A percentile compares a stretch with the other conserved stretches of the same genome.
Evolutionary conservation across 2,888 invertebrate species (phyloP).

Genomic region (Brachylomia viminalis): DNA sequence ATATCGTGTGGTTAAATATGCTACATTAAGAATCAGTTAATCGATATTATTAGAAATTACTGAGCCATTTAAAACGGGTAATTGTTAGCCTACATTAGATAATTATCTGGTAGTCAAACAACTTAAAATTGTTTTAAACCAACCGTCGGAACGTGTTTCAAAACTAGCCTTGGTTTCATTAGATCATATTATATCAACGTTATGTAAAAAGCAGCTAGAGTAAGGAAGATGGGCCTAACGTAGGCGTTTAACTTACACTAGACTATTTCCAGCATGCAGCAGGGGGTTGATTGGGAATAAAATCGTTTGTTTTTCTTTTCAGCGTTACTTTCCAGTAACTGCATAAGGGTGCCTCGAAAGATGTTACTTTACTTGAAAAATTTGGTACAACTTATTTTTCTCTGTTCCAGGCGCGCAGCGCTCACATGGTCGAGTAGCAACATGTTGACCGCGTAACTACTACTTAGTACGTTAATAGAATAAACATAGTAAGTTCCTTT

Average conservation of each 20-base stretch:
- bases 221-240: neutral
- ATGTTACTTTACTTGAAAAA: neutral
- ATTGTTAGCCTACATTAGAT: constrained; percentile 24
- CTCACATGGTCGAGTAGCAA: neutral
- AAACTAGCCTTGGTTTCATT: constrained; percentile 16
- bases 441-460: neutral
- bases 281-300: neutral
- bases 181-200: neutral
- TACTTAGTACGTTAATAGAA: neutral
- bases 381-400: neutral
- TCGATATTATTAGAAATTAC: constrained; percentile 32
- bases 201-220: neutral
- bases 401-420: neutral
- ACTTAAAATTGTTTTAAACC: constrained; percentile 37
- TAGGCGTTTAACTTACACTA: neutral
- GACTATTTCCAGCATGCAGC: too few relatives aligned
- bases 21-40: constrained; percentile 19
- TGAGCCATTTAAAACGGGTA: constrained; percentile 14
- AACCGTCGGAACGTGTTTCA: constrained; percentile 40
- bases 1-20: constrained; percentile 11
- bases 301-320: neutral
- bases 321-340: too few relatives aligned
- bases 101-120: constrained; percentile 32
- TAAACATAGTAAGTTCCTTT: too few relatives aligned
- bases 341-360: neutral